phyloP scores from a whole-genome alignment of 2,113 vertebrate genomes.

The Gobio gobio region DNA sequence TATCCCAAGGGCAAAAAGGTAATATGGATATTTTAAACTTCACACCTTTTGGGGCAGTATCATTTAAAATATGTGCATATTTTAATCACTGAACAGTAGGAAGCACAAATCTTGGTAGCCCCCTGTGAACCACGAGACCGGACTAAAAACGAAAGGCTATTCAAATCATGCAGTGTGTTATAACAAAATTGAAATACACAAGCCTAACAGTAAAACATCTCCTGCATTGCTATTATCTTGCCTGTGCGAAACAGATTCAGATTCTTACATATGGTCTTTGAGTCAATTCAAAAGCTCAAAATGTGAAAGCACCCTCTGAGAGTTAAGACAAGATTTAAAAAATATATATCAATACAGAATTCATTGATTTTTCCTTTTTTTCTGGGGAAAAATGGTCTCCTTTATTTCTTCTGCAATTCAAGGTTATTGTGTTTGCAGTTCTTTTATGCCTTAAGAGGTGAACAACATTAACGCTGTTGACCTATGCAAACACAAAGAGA shows the following conservation, averaged over 20 bases:
- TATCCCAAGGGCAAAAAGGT: not conserved
- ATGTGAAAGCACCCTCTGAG: not conserved
- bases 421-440: slow-evolving; percentile 16
- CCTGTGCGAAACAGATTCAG: not conserved
- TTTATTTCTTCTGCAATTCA: not conserved
- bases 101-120: not conserved
- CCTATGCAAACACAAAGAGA: slow-evolving; percentile 26
- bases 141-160: no score
- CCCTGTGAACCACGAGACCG: not conserved
- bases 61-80: not conserved
- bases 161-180: not conserved
- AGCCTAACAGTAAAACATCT: not conserved
- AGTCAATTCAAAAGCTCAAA: slow-evolving; percentile 17
- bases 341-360: slow-evolving; percentile 1
- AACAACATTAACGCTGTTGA: slow-evolving; percentile 26
- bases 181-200: slow-evolving; percentile 15
- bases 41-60: not conserved
- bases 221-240: not conserved
- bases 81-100: not conserved
- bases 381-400: not conserved
- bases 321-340: slow-evolving; percentile 13
- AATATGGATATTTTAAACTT: slow-evolving; percentile 5
- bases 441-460: not conserved
- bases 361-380: slow-evolving; percentile 15
- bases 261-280: not conserved